A percentile compares a stretch with the other conserved stretches of the same genome.
phyloP scores from a whole-genome alignment of 2,888 invertebrate species.

The Acrobasis suavella region DNA sequence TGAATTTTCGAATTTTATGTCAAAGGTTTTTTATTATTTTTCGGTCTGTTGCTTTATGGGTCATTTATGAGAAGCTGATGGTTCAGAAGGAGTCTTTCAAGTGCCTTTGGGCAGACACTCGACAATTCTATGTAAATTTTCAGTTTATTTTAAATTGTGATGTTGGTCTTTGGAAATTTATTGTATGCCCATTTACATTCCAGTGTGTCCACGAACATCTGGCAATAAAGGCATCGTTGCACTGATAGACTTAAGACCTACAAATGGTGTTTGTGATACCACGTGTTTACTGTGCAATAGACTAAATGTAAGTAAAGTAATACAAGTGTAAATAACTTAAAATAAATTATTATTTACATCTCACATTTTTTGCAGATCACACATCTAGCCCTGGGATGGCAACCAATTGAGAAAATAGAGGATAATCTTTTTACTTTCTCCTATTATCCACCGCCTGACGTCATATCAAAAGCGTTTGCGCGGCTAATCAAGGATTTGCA shows the following conservation, averaged over 20 bases:
- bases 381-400: conserved; percentile 88
- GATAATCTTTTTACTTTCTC: conserved; percentile 72
- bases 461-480: conserved; percentile 85
- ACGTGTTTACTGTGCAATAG: conserved; percentile 67
- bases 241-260: conserved; percentile 66
- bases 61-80: too few relatives aligned
- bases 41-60: too few relatives aligned
- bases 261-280: conserved; percentile 65
- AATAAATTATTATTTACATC: not conserved
- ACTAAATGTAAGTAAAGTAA: conserved; percentile 60
- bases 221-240: conserved; percentile 57
- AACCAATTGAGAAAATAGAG: conserved; percentile 80
- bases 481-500: conserved; percentile 85
- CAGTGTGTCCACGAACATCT: conserved; percentile 64
- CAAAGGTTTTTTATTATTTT: too few relatives aligned
- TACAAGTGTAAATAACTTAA: not conserved
- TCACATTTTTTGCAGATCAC: conserved; percentile 83
- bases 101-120: too few relatives aligned
- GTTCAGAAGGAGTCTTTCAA: too few relatives aligned
- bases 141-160: not conserved
- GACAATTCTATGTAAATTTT: too few relatives aligned
- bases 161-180: not conserved
- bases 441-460: conserved; percentile 85
- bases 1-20: not conserved
- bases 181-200: conserved; percentile 31